Base-by-base conservation (phyloP, 2,113 vertebrate genomes). In the Lota lota region DNA sequence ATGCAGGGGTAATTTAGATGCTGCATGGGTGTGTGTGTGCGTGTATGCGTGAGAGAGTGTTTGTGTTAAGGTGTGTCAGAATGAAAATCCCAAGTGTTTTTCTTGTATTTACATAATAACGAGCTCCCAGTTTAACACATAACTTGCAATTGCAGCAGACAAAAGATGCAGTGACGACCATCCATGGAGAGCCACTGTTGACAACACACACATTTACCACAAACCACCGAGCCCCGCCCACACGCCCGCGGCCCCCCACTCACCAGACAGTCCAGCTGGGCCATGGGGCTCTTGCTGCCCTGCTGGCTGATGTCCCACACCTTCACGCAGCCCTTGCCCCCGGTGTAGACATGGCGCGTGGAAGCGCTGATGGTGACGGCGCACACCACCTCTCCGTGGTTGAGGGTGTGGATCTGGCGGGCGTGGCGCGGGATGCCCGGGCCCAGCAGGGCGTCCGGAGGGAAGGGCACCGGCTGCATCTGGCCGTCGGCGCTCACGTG, bases 281-380 rank as follows among this genome's bases (percentile, higher is more conserved):
- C 93, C 89, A 95, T 93, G 4, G 94, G 92, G 3, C 88, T 95
- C 89, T 96, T 96, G 90, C 92, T 91, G 50, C 95, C 94, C 0
- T 91, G 94, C 79, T 96, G 95, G 81, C 93, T 95, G 87, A 97
- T 95, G 59, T 96, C 95, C 95, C 95, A 97, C 81, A 96, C 94
- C 80, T 97, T 97, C 64, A 97, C 95, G 0, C 95, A 97, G 82
- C 94, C 93, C 77, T 94, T 94, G 65, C 94, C 94, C 24, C 93
- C 95, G 0, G 95, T 97, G 92, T 97, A 97, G 72, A 97, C 95
- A 2, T 95, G 95, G 0, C 81, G 92, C 0, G 94, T 95, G 70
- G 94, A 95, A 76, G 87, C 93, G 88, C 95, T 96, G 93, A 96
- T 95, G 85, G 95, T 95, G 88, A 97, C 95, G 0, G 95, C 95